Conservation (phyloP, 2,797 vertebrate species). For the Ficedula albicollis region DNA sequence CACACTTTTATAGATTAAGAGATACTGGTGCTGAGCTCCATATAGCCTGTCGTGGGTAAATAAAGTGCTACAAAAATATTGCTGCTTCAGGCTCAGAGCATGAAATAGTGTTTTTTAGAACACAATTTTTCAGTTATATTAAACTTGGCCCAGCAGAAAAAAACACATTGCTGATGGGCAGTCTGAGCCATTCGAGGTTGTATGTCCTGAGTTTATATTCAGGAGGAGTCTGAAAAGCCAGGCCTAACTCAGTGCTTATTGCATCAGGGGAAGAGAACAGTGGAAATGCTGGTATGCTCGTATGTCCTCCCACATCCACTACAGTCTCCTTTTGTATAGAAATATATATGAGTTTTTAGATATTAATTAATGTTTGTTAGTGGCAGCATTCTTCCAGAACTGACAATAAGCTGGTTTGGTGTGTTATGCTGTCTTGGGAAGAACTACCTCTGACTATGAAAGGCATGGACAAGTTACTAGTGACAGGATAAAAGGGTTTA, state of each 20-base stretch:
- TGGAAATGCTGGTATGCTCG: neutral
- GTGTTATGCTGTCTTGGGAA: neutral
- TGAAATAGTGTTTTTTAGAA: slow-evolving; percentile 10
- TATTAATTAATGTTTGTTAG: neutral
- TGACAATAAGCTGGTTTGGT: neutral
- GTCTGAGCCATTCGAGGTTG: neutral
- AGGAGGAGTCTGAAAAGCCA: neutral
- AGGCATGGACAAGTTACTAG: neutral
- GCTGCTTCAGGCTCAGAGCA: neutral
- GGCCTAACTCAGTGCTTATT: neutral
- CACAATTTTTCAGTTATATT: neutral
- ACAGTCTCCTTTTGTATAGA: neutral
- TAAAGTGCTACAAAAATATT: slow-evolving; percentile 25
- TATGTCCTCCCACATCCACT: rapidly evolving
- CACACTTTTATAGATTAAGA: slow-evolving; percentile 1
- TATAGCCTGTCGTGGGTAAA: neutral
- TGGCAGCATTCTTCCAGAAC: neutral
- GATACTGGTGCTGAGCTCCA: neutral
- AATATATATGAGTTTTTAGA: neutral
- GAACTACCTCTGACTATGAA: neutral
- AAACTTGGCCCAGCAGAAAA: neutral
- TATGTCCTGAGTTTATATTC: neutral
- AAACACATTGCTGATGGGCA: neutral
- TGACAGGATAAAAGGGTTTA: neutral
- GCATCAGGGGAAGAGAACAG: neutral